A percentile compares a stretch with the other conserved stretches of the same genome.
Evolutionary conservation across 64 coral and sea anemone genomes (phyloP).

Genomic region (Dendronephthya gigantea): DNA sequence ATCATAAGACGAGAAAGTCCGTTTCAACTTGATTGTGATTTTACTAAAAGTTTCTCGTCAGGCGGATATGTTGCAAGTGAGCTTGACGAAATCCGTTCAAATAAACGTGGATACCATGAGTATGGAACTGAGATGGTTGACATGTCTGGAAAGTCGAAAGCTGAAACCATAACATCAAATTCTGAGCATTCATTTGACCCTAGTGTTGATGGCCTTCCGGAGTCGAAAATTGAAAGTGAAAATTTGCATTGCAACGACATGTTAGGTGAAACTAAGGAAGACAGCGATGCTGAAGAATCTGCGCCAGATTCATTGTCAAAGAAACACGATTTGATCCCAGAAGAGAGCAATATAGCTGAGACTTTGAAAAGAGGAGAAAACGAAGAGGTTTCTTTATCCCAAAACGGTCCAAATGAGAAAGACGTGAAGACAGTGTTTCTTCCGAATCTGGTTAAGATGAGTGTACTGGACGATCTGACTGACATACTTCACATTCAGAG

Average conservation of each 20-base stretch:
- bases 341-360: neutral
- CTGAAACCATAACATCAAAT: neutral
- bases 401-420: too few species aligned
- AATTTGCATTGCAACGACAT: neutral
- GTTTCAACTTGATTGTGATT: neutral
- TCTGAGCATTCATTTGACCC: too few species aligned
- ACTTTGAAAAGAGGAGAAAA: too few species aligned
- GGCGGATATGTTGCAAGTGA: neutral
- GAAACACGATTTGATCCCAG: neutral
- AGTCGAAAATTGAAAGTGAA: neutral
- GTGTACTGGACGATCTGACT: too few species aligned
- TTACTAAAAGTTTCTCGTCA: neutral
- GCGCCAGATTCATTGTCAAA: neutral
- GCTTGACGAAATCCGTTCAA: neutral
- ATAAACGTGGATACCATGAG: too few species aligned
- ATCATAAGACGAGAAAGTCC: neutral
- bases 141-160: neutral
- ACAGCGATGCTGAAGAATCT: neutral
- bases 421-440: too few species aligned
- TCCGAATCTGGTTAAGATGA: neutral
- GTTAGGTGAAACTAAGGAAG: neutral
- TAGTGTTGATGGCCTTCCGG: neutral
- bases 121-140: neutral
- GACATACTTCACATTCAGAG: neutral
- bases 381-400: too few species aligned